These are phyloP conservation scores for Semnornis frantzii DNA, from an alignment of 2,113 vertebrate species.

Conservation along the genomic window DNA sequence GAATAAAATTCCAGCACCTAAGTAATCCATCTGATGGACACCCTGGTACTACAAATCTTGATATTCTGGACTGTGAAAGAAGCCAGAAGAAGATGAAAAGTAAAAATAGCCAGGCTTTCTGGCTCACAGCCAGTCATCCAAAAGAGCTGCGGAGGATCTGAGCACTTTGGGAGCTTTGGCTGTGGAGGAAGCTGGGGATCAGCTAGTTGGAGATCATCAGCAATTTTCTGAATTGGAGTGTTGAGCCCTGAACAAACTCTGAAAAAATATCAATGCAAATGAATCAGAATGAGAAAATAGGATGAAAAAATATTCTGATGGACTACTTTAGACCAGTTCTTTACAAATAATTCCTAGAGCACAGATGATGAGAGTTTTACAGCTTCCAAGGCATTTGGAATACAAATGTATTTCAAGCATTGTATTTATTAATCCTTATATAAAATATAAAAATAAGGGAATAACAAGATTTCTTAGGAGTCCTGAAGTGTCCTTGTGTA, in stretches of 20 bases:
- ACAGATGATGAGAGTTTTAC: background rate
- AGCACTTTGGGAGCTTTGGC: background rate
- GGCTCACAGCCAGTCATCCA: background rate
- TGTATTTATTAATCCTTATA: background rate
- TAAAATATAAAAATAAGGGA: background rate
- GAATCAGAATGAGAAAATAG: background rate
- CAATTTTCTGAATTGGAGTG: background rate
- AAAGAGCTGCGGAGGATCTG: background rate
- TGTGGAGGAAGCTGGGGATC: background rate
- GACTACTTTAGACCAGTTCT: background rate
- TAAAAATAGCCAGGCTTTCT: constrained; percentile 19
- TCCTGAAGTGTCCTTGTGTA: background rate
- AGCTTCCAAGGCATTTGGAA: background rate
- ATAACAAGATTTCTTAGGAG: background rate
- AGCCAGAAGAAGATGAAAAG: constrained; percentile 11
- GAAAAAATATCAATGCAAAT: background rate
- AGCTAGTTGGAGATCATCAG: background rate
- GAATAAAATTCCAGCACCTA: constrained; percentile 11
- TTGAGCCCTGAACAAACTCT: background rate
- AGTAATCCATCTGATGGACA: background rate
- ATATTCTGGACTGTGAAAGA: constrained; percentile 23
- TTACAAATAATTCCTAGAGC: background rate
- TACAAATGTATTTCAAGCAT: background rate
- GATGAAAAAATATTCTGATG: background rate
- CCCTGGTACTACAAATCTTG: background rate